Evolutionary conservation across 2,113 vertebrate genomes (phyloP).

Genomic region (Propithecus coquereli): DNA sequence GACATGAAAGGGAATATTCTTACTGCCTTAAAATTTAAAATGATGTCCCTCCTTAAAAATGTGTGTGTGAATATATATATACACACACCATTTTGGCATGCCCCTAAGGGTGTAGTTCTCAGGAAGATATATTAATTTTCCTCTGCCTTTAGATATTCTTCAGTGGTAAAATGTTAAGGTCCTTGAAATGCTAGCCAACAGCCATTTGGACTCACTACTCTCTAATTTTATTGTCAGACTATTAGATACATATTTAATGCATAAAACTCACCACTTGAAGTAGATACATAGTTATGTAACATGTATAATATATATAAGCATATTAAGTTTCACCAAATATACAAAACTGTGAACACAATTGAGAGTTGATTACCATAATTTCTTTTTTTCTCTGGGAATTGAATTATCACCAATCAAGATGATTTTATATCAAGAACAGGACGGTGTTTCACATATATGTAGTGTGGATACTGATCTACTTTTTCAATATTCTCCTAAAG

Average conservation of each 20-base stretch:
- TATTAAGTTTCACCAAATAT: background rate
- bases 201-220: background rate
- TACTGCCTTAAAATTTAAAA: background rate
- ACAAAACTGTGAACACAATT: background rate
- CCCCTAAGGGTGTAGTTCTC: background rate
- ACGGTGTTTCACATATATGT: background rate
- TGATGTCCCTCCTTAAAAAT: background rate
- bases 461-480: background rate
- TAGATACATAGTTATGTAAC: background rate
- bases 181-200: background rate
- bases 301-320: background rate
- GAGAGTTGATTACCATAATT: background rate
- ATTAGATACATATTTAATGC: background rate
- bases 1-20: background rate
- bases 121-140: background rate
- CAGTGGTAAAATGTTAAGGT: background rate
- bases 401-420: background rate
- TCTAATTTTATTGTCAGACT: constrained; percentile 31
- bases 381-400: background rate
- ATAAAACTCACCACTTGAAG: background rate
- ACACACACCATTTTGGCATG: background rate
- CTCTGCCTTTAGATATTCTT: background rate
- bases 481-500: background rate
- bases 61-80: no score
- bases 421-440: background rate